Base-by-base conservation (phyloP, 2,113 vertebrate species). In the Tachysurus fulvidraco region DNA sequence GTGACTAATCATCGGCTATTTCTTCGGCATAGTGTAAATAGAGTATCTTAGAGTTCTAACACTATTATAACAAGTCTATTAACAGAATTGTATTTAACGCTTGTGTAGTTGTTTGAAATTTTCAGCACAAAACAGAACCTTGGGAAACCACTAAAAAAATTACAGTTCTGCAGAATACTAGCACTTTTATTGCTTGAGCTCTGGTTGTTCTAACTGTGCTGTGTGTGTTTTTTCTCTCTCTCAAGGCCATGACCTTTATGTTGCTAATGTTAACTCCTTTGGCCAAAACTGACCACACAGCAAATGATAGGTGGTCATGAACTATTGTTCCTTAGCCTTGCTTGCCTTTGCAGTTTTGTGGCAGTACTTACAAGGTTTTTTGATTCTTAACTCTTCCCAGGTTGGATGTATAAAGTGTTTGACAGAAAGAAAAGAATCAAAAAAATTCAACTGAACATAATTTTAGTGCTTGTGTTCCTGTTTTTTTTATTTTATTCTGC, bases 261-360 rank as follows among this genome's bases (percentile, higher is more conserved):
- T 54, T 84, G 84, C 86, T 90, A 74, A 88, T 85, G 87, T 85
- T 86, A 85, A 85, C 60, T 78, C 44, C 81, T 64, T 62, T 84
- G 74, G 65, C 86, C 86, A 88, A 86, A 79, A 85, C 88, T 89
- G 88, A 88, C 78, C 89, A 83, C 85, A 83, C 89, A 87, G 79
- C 80, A 67, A 91, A 91, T 93, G 93, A 93, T 91, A 74, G 89
- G 91, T 92, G 85, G 88, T 92, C 88, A 86, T 91, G 85, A 88
- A 89, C 83, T 81, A 81, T 87, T 83, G 85, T 91, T 90, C 91
- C 88, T 83, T 89, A 90, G 92, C 93, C 93, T 93, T 94, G 93
- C 93, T 93, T 94, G 87, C 90, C 91, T 93, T 90, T 93, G 92
- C 93, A 95, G 91, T 94, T 95, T 93, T 91, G 89, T 91, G 81